Percentiles rank a stretch among this genome's conserved stretches.
These are phyloP conservation scores for Leptestheria dahalacensis DNA, from an alignment of 1,140 invertebrate genomes.

Conservation along the genomic window DNA sequence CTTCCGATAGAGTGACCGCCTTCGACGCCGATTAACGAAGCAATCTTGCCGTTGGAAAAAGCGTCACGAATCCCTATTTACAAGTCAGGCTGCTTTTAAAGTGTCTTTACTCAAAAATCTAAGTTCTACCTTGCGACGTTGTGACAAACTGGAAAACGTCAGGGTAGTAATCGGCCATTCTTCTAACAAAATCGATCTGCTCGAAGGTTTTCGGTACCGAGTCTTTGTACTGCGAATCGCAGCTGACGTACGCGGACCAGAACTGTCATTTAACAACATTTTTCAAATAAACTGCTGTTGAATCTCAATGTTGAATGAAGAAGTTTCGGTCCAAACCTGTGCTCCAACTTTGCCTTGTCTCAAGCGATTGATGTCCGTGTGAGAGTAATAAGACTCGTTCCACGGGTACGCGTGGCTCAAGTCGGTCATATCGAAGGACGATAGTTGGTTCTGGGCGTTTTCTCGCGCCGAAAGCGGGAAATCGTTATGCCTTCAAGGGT, in stretches of 20 bases:
- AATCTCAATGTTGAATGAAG: background rate
- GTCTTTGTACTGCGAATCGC: slow-evolving; percentile 21
- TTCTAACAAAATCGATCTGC: slow-evolving; percentile 25
- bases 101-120: too few relatives aligned
- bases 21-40: slow-evolving; percentile 35
- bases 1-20: slow-evolving; percentile 71
- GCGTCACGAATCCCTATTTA: slow-evolving; percentile 29
- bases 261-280: slow-evolving; percentile 15
- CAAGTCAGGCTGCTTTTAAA: too few relatives aligned
- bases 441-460: slow-evolving; percentile 64
- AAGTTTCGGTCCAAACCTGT: slow-evolving; percentile 40
- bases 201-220: slow-evolving; percentile 22
- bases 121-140: background rate
- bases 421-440: slow-evolving; percentile 60
- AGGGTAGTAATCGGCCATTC: slow-evolving; percentile 62
- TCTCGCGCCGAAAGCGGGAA: slow-evolving; percentile 69
- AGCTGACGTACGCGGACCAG: slow-evolving; percentile 20
- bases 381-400: slow-evolving; percentile 62
- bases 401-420: slow-evolving; percentile 57
- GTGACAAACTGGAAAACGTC: slow-evolving; percentile 54
- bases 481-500: slow-evolving; percentile 59
- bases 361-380: slow-evolving; percentile 75
- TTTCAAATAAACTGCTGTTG: background rate
- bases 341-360: slow-evolving; percentile 63
- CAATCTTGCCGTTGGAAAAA: slow-evolving; percentile 29